A percentile compares a stretch with the other conserved stretches of the same genome.
These are phyloP conservation scores for Platycheirus albimanus DNA, from an alignment of 2,888 invertebrate species.

Conservation along the genomic window DNA sequence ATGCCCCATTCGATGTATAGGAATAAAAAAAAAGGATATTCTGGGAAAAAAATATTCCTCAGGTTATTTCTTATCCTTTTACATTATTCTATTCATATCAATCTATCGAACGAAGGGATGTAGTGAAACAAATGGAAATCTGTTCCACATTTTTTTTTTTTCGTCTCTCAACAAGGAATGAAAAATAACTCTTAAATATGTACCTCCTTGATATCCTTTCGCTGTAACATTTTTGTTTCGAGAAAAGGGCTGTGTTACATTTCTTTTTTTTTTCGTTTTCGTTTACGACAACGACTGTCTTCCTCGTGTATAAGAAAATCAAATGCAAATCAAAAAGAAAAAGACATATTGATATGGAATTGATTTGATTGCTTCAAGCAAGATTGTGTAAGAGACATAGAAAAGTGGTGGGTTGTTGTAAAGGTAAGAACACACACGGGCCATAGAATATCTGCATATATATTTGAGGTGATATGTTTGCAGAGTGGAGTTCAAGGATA, in stretches of 20 bases:
- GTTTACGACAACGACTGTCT: too few species aligned
- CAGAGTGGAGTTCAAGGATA: slow-evolving; percentile 32
- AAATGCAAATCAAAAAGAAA: slow-evolving; percentile 69
- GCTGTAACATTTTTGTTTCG: neutral
- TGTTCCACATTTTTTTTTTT: slow-evolving; percentile 35
- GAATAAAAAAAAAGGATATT: slow-evolving; percentile 14
- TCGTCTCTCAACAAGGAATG: neutral
- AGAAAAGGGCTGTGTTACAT: slow-evolving; percentile 23
- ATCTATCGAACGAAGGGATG: slow-evolving; percentile 20
- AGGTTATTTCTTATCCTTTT: slow-evolving; percentile 59
- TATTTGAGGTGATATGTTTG: slow-evolving; percentile 58
- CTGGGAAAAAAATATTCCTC: slow-evolving; percentile 38
- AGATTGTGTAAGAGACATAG: slow-evolving; percentile 34
- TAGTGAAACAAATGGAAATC: slow-evolving; percentile 66
- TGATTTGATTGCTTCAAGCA: slow-evolving; percentile 67
- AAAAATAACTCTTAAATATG: slow-evolving; percentile 13
- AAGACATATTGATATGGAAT: slow-evolving; percentile 69
- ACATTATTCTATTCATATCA: slow-evolving; percentile 57
- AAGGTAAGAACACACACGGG: slow-evolving; percentile 23
- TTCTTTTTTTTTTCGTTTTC: neutral
- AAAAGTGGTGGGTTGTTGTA: neutral
- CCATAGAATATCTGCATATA: slow-evolving; percentile 8
- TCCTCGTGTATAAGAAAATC: slow-evolving; percentile 46
- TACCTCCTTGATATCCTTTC: slow-evolving; percentile 19
- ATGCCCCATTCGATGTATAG: neutral